Evolutionary conservation across 2,888 invertebrate species (phyloP).

Genomic region (Zootermopsis nevadensis): DNA sequence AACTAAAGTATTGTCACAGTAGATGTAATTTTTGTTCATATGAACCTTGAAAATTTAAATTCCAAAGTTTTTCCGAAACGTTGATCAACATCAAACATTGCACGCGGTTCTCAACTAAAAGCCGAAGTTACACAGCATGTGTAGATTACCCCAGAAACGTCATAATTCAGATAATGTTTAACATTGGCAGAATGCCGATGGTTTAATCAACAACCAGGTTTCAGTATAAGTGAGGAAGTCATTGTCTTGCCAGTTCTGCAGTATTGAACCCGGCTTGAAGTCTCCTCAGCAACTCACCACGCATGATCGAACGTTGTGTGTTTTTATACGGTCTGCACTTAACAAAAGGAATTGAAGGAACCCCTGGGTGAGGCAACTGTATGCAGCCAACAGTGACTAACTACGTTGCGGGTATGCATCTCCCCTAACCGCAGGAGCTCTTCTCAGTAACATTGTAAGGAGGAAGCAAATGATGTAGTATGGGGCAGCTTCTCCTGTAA

Average conservation of each 20-base stretch:
- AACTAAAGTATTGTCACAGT: no score
- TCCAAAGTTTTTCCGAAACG: no score
- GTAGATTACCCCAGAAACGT: no score
- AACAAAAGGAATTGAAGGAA: conserved; percentile 26
- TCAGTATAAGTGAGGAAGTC: neutral
- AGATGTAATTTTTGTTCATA: no score
- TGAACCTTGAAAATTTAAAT: no score
- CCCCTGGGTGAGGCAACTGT: conserved; percentile 33
- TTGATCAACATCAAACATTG: no score
- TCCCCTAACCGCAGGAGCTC: conserved; percentile 48
- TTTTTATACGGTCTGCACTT: conserved; percentile 12
- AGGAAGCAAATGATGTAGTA: conserved; percentile 20
- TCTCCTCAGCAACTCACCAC: neutral
- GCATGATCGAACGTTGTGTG: neutral
- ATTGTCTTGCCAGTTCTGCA: no score
- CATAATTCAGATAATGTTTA: no score
- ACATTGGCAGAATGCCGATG: no score
- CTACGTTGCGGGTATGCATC: conserved; percentile 43
- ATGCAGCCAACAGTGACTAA: conserved; percentile 51
- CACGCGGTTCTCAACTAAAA: no score
- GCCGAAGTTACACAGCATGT: no score
- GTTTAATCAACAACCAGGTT: no score
- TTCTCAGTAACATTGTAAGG: conserved; percentile 26
- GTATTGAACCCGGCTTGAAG: neutral
- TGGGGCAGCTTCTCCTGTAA: conserved; percentile 24